Conservation (phyloP, 2,113 vertebrate species). For the Ginglymostoma cirratum region DNA sequence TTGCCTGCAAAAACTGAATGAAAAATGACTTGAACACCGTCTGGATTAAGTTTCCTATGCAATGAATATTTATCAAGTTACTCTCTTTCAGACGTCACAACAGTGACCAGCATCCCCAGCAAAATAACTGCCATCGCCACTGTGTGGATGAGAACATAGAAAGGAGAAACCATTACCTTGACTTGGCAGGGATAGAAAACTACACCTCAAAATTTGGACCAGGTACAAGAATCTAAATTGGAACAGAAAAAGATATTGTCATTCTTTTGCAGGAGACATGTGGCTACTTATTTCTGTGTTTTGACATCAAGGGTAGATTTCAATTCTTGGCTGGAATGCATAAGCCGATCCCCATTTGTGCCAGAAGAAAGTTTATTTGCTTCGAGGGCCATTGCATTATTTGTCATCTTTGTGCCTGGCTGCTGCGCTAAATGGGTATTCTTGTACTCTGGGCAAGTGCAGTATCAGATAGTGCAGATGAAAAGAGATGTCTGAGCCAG, state of each 20-base stretch:
- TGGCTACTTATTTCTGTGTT: background rate
- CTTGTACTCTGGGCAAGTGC: background rate
- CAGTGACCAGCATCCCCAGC: conserved; percentile 74
- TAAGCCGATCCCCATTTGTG: background rate
- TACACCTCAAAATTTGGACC: conserved; percentile 92
- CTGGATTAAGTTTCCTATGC: background rate
- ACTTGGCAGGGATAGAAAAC: conserved; percentile 96
- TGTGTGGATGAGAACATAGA: conserved; percentile 97
- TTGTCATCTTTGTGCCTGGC: background rate
- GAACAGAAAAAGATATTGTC: background rate
- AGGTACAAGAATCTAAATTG: conserved; percentile 56
- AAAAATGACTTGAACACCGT: background rate
- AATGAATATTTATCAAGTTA: conserved; percentile 37
- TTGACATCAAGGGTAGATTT: background rate
- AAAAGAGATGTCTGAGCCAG: background rate
- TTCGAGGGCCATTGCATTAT: background rate
- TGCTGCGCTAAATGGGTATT: background rate
- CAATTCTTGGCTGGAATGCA: background rate
- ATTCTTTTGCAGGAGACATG: background rate
- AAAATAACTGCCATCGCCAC: conserved; percentile 78
- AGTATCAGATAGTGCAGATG: background rate
- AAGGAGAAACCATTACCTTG: conserved; percentile 98
- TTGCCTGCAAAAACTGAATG: background rate
- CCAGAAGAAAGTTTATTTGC: background rate
- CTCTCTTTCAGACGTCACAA: conserved; percentile 76